Conservation (phyloP, 2,113 vertebrate genomes). For the Axis porcinus region DNA sequence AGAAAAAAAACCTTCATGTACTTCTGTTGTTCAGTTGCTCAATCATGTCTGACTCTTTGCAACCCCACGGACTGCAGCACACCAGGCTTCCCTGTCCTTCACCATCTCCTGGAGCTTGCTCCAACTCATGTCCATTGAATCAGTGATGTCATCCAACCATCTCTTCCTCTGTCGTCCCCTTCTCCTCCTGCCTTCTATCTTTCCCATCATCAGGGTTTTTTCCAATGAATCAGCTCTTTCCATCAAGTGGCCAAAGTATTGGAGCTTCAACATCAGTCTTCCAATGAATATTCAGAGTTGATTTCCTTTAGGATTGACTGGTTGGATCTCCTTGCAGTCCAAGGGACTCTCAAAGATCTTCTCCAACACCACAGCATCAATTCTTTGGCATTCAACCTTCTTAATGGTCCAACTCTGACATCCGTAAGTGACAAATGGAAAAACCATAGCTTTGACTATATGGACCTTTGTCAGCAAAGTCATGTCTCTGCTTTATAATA, state of each 20-base stretch:
- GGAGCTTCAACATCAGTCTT: not conserved
- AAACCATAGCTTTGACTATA: not conserved
- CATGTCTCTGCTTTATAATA: not conserved
- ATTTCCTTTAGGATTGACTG: not conserved
- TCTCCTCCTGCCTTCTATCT: not conserved
- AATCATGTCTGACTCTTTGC: rapidly evolving
- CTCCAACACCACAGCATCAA: not conserved
- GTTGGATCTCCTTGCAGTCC: not conserved
- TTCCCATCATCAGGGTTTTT: not conserved
- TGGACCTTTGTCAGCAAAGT: not conserved
- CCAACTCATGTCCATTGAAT: not conserved
- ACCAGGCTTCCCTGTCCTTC: not conserved
- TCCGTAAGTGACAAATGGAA: not conserved
- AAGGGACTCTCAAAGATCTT: not conserved
- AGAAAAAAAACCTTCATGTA: not conserved
- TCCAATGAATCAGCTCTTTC: not conserved
- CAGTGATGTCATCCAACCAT: not conserved
- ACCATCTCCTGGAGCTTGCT: not conserved
- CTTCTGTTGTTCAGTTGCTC: not conserved
- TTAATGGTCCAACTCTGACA: not conserved
- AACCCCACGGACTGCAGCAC: not conserved
- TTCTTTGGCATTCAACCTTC: not conserved
- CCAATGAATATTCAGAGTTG: not conserved
- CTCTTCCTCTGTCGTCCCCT: not conserved
- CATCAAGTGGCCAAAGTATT: not conserved